Evolutionary conservation across 2,797 vertebrate genomes (phyloP).

Genomic region (Neosalanx taihuensis): DNA sequence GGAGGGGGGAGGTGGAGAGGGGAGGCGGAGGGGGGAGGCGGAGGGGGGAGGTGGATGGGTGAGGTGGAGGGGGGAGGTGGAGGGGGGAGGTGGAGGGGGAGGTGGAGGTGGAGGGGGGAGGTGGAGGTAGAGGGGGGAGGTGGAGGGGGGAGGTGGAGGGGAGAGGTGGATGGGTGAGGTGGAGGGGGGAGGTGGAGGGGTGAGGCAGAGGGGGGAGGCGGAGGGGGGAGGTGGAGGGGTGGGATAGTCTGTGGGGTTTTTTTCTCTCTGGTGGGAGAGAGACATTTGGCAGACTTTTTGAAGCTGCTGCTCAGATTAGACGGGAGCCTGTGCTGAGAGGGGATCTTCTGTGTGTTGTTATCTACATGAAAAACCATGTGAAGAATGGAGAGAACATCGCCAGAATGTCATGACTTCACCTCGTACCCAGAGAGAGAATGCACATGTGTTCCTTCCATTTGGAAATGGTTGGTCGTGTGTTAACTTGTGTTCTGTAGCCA

Average conservation of each 20-base stretch:
- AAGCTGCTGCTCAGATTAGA: slow-evolving; percentile 52
- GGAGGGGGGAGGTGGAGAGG: slow-evolving; percentile 23
- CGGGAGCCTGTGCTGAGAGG: slow-evolving; percentile 55
- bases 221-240: neutral
- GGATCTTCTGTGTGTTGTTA: slow-evolving; percentile 63
- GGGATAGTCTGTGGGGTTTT: neutral
- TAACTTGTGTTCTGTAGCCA: too few relatives aligned
- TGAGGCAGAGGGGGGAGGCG: neutral
- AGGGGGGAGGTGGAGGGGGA: neutral
- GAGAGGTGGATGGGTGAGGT: neutral
- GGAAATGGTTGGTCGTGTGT: slow-evolving; percentile 30
- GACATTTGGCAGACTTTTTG: slow-evolving; percentile 61
- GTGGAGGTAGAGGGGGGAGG: neutral
- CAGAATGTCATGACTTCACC: slow-evolving; percentile 42
- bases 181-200: slow-evolving; percentile 23
- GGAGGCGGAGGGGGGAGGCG: neutral
- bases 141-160: slow-evolving; percentile 23
- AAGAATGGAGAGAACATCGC: slow-evolving; percentile 55
- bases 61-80: neutral
- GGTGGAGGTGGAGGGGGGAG: neutral
- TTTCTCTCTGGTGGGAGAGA: neutral
- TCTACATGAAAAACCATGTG: slow-evolving; percentile 45
- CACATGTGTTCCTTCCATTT: slow-evolving; percentile 26
- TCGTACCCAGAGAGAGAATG: slow-evolving; percentile 15
- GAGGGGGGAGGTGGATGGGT: neutral